A percentile compares a stretch with the other conserved stretches of the same genome.
Conservation (phyloP, 1,140 invertebrate species). For the Nomia melanderi region DNA sequence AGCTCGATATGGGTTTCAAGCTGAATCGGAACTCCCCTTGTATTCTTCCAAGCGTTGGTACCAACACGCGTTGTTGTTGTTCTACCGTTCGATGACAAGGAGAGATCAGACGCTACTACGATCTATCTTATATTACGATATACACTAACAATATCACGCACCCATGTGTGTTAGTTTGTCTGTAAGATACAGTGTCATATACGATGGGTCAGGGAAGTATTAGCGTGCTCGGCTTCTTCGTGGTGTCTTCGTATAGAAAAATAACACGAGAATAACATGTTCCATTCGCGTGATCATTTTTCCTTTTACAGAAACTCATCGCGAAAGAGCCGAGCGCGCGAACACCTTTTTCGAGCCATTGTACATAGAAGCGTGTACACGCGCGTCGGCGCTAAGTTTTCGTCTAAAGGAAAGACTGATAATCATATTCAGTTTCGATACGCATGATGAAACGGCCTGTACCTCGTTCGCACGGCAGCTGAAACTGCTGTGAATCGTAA, state of each 20-base stretch:
- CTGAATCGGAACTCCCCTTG: conserved; percentile 24
- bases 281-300: too few species aligned
- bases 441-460: conserved; percentile 31
- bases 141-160: conserved; percentile 46
- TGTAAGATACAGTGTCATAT: conserved; percentile 49
- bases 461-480: conserved; percentile 45
- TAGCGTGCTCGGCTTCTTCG: too few species aligned
- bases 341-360: too few species aligned
- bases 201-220: too few species aligned
- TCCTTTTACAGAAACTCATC: too few species aligned
- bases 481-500: conserved; percentile 49
- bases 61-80: conserved; percentile 27
- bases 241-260: too few species aligned
- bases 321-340: too few species aligned
- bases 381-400: conserved; percentile 42
- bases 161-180: conserved; percentile 46
- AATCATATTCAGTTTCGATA: conserved; percentile 54
- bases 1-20: conserved; percentile 27
- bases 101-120: conserved; percentile 28
- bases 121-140: conserved; percentile 44
- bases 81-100: conserved; percentile 24
- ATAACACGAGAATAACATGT: too few species aligned
- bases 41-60: conserved; percentile 43
- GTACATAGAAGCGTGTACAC: conserved; percentile 29
- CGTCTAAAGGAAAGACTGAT: conserved; percentile 64